These are phyloP conservation scores for Typhlichthys subterraneus DNA, from an alignment of 2,797 vertebrate species.

Conservation along the genomic window DNA sequence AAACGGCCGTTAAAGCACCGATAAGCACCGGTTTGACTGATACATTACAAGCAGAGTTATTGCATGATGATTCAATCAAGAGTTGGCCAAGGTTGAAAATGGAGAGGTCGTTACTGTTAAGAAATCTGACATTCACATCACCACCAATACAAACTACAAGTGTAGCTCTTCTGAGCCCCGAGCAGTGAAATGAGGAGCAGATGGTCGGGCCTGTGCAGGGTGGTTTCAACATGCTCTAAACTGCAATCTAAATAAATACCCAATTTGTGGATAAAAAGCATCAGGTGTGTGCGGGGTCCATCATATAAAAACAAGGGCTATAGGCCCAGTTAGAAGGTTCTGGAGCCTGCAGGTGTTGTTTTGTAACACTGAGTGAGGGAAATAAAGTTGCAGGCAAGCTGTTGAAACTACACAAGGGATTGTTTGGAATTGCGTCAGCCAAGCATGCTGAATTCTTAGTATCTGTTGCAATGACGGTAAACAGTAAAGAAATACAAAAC, in stretches of 20 bases:
- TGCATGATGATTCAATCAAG: slow-evolving; percentile 48
- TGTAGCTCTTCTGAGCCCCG: slow-evolving; percentile 60
- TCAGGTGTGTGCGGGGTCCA: slow-evolving; percentile 65
- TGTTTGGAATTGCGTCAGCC: slow-evolving; percentile 10
- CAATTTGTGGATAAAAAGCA: slow-evolving; percentile 56
- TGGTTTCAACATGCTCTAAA: slow-evolving; percentile 65
- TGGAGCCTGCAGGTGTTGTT: slow-evolving; percentile 38
- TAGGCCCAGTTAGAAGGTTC: slow-evolving; percentile 10
- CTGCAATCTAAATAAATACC: slow-evolving; percentile 76
- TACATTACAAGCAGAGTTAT: slow-evolving; percentile 57
- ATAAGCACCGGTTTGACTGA: slow-evolving; percentile 9
- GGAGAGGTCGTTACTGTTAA: slow-evolving; percentile 45
- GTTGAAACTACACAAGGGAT: slow-evolving; percentile 6
- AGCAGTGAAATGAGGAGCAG: slow-evolving; percentile 74
- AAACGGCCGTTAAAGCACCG: slow-evolving; percentile 42
- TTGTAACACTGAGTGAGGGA: not conserved
- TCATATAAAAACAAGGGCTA: slow-evolving; percentile 47
- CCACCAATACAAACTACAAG: slow-evolving; percentile 57
- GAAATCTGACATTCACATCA: slow-evolving; percentile 53
- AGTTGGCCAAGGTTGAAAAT: slow-evolving; percentile 33
- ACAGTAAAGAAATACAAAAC: slow-evolving; percentile 33
- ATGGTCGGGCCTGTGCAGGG: slow-evolving; percentile 71
- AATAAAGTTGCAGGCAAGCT: slow-evolving; percentile 11
- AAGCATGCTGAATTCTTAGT: slow-evolving; percentile 13
- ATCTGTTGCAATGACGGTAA: slow-evolving; percentile 5